Evolutionary conservation across 2,888 invertebrate genomes (phyloP), one percentile per base, ranked within the genome.

Genomic region (Limenitis camilla): DNA sequence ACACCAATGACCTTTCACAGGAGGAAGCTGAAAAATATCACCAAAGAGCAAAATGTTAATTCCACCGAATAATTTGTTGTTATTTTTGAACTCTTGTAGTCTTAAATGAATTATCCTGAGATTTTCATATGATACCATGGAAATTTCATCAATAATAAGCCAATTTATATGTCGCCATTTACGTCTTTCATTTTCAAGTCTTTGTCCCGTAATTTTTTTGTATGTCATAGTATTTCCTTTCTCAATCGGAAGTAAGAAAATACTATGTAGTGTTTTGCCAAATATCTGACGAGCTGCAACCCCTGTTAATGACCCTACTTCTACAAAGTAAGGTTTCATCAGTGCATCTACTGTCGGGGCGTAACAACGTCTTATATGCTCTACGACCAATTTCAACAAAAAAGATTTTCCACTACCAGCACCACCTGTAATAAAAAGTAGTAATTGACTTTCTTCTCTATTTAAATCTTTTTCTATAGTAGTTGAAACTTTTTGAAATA

Each of bases 341-440:
- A 64, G 3, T 7, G 11, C 6, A n/a, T 62, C 61, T 0, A 61
- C 56, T n/a, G n/a, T n/a, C n/a, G 2, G 59, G 61, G 53, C 45
- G 30, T 60, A 63, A 47, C 61, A 67, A 5, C 64, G 57, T 10
- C 60, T 59, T 8, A 66, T 62, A 42, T 67, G 66, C 11, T 66
- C 61, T 5, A 67, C 66, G 5, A 69, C 30, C 50, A 67, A 56
- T 64, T 66, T 68, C 27, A 69, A 52, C 0, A 62, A 4, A 51
- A 62, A 68, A 1, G 63, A 63, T 48, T 64, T 64, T 1, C 63
- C 63, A 36, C 63, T 62, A 5, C 61, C 66, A 36, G 66, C 64
- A n/a, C 66, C 66, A 0, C 67, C 69, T 0, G 67, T 72, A 5
- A 71, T 60, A 55, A 69, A 67, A 6, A 69, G 41, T 33, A 66